phyloP scores from a whole-genome alignment of 2,113 vertebrate genomes.

The Fulmarus glacialis region DNA sequence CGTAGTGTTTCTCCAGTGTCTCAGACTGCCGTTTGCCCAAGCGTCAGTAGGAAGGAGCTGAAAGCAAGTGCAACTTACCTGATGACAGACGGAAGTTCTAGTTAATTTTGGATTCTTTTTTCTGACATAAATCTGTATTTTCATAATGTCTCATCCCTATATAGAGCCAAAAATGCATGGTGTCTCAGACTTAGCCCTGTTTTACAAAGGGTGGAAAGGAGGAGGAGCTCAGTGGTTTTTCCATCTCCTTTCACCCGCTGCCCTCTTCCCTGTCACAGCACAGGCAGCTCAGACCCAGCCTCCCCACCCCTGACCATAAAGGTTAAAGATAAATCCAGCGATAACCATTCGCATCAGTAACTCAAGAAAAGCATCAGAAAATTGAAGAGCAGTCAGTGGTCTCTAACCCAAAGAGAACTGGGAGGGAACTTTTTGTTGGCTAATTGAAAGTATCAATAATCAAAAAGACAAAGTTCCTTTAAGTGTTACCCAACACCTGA shows the following conservation, averaged over 20 bases:
- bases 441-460: background rate
- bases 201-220: background rate
- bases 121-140: background rate
- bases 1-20: background rate
- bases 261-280: background rate
- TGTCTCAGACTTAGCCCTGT: background rate
- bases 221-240: background rate
- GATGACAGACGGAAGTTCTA: background rate
- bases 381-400: background rate
- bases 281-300: background rate
- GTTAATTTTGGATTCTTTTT: background rate
- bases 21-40: background rate
- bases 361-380: background rate
- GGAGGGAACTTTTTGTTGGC: background rate
- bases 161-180: background rate
- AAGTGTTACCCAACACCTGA: background rate
- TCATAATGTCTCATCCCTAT: background rate
- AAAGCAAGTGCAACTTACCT: background rate
- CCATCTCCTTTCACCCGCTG: background rate
- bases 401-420: background rate
- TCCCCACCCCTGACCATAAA: background rate
- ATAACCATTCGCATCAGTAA: background rate
- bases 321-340: background rate
- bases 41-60: background rate
- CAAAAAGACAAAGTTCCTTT: background rate